A percentile compares a stretch with the other conserved stretches of the same genome.
Conservation (phyloP, 2,888 invertebrate genomes). For the Campaea margaritaria region DNA sequence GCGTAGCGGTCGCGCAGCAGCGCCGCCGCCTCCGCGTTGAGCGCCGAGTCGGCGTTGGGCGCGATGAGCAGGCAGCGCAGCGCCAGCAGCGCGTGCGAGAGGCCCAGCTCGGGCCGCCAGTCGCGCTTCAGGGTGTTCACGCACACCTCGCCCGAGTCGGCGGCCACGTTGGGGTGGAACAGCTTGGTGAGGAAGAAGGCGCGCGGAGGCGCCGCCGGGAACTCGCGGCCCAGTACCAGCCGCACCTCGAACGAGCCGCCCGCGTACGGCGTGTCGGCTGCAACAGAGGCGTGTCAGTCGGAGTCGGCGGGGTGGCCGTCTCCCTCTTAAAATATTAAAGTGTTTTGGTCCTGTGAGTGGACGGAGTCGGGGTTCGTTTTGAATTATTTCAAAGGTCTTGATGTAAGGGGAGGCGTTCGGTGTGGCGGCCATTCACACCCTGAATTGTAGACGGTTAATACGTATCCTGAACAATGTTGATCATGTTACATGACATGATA, state of each 20-base stretch:
- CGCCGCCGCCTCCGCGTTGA: slow-evolving; percentile 98
- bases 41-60: slow-evolving; percentile 98
- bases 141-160: slow-evolving; percentile 95
- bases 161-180: slow-evolving; percentile 98
- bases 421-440: too few relatives aligned
- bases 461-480: too few relatives aligned
- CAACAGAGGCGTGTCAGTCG: slow-evolving; percentile 31
- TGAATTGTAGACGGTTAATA: too few relatives aligned
- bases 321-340: too few relatives aligned
- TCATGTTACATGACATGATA: too few relatives aligned
- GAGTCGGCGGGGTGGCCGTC: too few relatives aligned
- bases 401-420: too few relatives aligned
- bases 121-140: slow-evolving; percentile 98
- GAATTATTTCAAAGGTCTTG: too few relatives aligned
- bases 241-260: slow-evolving; percentile 96
- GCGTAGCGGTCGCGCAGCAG: slow-evolving; percentile 96
- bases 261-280: slow-evolving; percentile 96
- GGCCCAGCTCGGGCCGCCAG: slow-evolving; percentile 98
- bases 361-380: too few relatives aligned
- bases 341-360: too few relatives aligned
- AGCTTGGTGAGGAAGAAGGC: slow-evolving; percentile 97
- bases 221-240: slow-evolving; percentile 95
- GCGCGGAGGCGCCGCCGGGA: slow-evolving; percentile 96
- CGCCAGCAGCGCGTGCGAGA: slow-evolving; percentile 96
- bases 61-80: slow-evolving; percentile 97